Evolutionary conservation across 2,113 vertebrate genomes (phyloP).

Genomic region (Xerus inauris): DNA sequence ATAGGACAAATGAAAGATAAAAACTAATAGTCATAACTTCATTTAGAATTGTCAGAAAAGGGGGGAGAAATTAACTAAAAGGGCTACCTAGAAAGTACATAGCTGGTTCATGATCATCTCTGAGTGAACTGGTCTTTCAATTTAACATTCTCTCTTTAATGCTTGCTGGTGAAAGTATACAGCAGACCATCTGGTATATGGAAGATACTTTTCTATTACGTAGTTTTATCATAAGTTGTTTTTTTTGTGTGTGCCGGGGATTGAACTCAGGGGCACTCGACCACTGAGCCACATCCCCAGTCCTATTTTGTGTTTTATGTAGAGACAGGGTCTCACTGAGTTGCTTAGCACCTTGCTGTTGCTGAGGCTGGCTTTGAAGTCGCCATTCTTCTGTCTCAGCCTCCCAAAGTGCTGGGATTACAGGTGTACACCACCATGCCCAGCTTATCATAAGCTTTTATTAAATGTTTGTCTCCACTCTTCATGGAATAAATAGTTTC

Average conservation of each 20-base stretch:
- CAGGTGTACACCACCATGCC: too few species aligned
- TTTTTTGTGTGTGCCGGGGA: too few species aligned
- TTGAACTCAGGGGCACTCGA: too few species aligned
- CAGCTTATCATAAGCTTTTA: background rate
- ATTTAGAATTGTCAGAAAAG: constrained; percentile 11
- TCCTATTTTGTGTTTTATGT: too few species aligned
- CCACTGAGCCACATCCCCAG: too few species aligned
- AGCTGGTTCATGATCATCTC: background rate
- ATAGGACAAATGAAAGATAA: background rate
- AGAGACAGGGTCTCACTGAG: too few species aligned
- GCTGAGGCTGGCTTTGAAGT: too few species aligned
- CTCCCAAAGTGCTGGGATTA: too few species aligned
- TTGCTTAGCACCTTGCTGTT: too few species aligned
- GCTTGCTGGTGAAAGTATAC: background rate
- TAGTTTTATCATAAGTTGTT: background rate
- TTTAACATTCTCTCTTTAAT: background rate
- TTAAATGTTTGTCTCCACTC: background rate
- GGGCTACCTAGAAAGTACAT: background rate
- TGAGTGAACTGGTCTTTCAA: background rate
- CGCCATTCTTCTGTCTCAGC: too few species aligned
- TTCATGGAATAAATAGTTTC: background rate
- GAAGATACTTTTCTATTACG: background rate
- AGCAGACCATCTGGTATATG: background rate
- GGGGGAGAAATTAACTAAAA: background rate
- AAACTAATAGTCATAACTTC: background rate